A percentile compares a stretch with the other conserved stretches of the same genome.
Evolutionary conservation across 2,113 vertebrate genomes (phyloP).

Genomic region (Tragelaphus scriptus): DNA sequence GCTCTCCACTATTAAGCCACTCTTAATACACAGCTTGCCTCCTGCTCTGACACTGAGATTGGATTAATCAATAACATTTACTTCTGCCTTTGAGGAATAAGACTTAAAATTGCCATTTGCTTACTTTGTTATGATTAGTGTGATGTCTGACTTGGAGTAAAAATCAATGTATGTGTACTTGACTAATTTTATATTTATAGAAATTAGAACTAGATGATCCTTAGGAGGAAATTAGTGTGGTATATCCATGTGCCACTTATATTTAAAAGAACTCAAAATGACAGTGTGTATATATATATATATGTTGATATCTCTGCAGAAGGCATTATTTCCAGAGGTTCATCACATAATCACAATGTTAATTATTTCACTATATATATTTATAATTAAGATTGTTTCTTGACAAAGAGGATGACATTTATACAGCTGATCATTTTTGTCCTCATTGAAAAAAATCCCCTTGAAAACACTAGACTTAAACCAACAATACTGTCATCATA

Average conservation of each 20-base stretch:
- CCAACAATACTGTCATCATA: not conserved
- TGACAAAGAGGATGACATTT: not conserved
- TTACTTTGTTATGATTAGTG: not conserved
- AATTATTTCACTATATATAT: slow-evolving; percentile 19
- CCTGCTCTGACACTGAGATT: not conserved
- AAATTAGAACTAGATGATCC: not conserved
- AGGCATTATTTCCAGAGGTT: not conserved
- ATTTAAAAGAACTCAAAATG: not conserved
- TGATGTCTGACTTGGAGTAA: not conserved
- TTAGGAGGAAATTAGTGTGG: not conserved
- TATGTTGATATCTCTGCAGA: not conserved
- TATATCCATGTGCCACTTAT: not conserved
- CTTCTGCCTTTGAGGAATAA: not conserved
- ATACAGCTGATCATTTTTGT: not conserved
- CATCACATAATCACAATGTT: not conserved
- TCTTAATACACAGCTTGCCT: not conserved
- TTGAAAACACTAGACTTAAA: not conserved
- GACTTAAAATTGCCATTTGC: not conserved
- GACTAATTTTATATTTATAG: not conserved
- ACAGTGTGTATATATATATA: not conserved
- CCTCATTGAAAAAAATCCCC: slow-evolving; percentile 11
- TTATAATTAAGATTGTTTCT: not conserved
- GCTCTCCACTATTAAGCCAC: not conserved
- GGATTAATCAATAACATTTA: not conserved
- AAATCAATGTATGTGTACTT: not conserved